phyloP scores from a whole-genome alignment of 2,797 vertebrate genomes.

The Acipenser oxyrinchus region DNA sequence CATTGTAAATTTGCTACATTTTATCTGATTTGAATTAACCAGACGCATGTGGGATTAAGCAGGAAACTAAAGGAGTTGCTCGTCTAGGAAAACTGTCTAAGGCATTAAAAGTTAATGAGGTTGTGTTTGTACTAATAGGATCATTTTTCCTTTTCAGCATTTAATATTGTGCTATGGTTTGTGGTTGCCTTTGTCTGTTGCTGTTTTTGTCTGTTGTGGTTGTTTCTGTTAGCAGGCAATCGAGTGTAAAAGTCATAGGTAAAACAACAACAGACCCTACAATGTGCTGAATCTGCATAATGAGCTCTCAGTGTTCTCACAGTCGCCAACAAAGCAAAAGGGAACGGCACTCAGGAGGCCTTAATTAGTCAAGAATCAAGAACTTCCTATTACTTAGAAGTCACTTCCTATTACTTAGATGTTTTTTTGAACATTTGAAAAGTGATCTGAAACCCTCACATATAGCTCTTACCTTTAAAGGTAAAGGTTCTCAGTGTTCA shows the following conservation, averaged over 20 bases:
- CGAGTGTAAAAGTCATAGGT: background rate
- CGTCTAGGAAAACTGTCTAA: background rate
- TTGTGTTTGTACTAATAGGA: background rate
- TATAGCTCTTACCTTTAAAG: too few relatives aligned
- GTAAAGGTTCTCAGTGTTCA: too few relatives aligned
- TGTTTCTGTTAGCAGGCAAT: background rate
- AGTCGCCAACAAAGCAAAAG: background rate
- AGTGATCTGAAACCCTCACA: too few relatives aligned
- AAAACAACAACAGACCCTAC: background rate
- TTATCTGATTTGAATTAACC: too few relatives aligned
- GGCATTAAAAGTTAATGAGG: background rate
- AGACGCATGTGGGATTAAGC: too few relatives aligned
- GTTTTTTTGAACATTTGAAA: too few relatives aligned
- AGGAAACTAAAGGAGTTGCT: too few relatives aligned
- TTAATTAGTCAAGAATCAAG: too few relatives aligned
- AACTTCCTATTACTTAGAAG: too few relatives aligned
- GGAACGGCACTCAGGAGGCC: background rate
- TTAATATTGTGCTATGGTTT: background rate
- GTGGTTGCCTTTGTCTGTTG: too few relatives aligned
- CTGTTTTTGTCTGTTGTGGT: background rate
- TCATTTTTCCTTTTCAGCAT: background rate
- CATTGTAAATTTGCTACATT: too few relatives aligned
- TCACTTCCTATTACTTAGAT: too few relatives aligned
- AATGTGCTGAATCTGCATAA: background rate
- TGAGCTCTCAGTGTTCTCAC: background rate